Percentiles rank a stretch among this genome's conserved stretches.
These are phyloP conservation scores for Epicampocera succincta DNA, from an alignment of 2,888 invertebrate species.

Conservation along the genomic window DNA sequence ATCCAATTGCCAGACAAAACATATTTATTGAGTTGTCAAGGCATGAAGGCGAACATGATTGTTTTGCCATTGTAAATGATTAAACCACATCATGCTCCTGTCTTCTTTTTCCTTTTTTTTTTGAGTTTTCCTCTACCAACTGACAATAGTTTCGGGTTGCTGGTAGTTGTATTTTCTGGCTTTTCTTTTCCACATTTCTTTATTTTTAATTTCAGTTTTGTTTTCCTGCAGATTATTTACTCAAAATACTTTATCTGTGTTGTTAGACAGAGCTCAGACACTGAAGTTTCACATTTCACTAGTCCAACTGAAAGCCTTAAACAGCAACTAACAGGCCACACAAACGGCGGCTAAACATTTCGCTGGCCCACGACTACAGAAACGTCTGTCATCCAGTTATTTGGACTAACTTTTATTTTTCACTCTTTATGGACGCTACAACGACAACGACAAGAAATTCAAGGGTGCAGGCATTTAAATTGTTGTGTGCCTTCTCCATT, in stretches of 20 bases:
- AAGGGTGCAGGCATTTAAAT: conserved; percentile 55
- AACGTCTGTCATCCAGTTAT: conserved; percentile 11
- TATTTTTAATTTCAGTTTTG: conserved; percentile 24
- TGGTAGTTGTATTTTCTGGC: not conserved
- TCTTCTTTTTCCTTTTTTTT: conserved; percentile 8
- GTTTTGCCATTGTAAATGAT: conserved; percentile 50
- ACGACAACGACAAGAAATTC: not conserved
- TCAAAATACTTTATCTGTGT: conserved; percentile 55
- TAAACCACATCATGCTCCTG: conserved; percentile 39
- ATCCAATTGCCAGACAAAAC: conserved; percentile 69
- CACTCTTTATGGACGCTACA: conserved; percentile 7
- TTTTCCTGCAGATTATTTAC: conserved; percentile 57
- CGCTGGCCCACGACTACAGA: conserved; percentile 17
- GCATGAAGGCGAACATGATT: conserved; percentile 63
- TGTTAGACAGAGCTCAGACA: conserved; percentile 69
- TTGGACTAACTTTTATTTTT: conserved; percentile 46
- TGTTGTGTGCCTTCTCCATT: conserved; percentile 48
- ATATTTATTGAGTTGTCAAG: conserved; percentile 70
- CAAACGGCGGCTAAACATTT: conserved; percentile 20
- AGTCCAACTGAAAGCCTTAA: conserved; percentile 12
- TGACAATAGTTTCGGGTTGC: conserved; percentile 30
- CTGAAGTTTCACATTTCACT: conserved; percentile 65
- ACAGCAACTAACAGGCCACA: not conserved
- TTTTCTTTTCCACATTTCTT: conserved; percentile 21
- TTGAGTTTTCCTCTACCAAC: too few relatives aligned